Percentiles rank a stretch among this genome's conserved stretches.
Evolutionary conservation across 2,113 vertebrate genomes (phyloP).

Genomic region (Pimephales promelas): DNA sequence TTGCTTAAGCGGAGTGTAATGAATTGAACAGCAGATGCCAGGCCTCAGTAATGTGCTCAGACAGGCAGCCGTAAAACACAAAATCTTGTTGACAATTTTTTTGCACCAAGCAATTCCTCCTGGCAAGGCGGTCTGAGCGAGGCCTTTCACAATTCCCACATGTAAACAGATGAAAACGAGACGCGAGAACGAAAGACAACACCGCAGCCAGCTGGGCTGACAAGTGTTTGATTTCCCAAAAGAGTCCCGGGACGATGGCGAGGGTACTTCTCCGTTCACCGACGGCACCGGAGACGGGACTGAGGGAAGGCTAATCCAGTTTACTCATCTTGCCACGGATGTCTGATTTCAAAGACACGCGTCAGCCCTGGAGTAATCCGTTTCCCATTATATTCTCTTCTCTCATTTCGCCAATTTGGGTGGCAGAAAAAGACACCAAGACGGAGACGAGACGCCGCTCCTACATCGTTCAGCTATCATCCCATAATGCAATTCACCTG

Average conservation of each 20-base stretch:
- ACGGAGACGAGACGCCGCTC: not conserved
- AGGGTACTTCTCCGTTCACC: slow-evolving; percentile 11
- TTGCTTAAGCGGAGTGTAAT: slow-evolving; percentile 58
- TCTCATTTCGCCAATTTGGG: slow-evolving; percentile 44
- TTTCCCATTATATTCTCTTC: slow-evolving; percentile 42
- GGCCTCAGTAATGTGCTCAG: slow-evolving; percentile 49
- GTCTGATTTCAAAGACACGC: slow-evolving; percentile 44
- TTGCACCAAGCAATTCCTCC: slow-evolving; percentile 54
- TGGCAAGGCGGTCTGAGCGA: slow-evolving; percentile 30
- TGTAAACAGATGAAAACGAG: slow-evolving; percentile 57
- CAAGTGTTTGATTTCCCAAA: slow-evolving; percentile 56
- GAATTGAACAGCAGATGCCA: slow-evolving; percentile 55
- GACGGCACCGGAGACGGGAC: not conserved
- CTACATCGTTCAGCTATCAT: not conserved
- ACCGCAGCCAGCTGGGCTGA: slow-evolving; percentile 46
- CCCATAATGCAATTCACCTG: slow-evolving; percentile 3
- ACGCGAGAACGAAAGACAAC: slow-evolving; percentile 35
- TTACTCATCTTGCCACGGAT: slow-evolving; percentile 56
- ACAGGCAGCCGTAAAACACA: slow-evolving; percentile 55
- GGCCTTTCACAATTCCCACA: slow-evolving; percentile 47
- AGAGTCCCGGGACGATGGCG: slow-evolving; percentile 15
- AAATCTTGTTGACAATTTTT: slow-evolving; percentile 55
- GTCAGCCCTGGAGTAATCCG: slow-evolving; percentile 51
- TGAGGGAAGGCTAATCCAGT: slow-evolving; percentile 57
- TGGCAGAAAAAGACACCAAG: not conserved